phyloP scores from a whole-genome alignment of 2,113 vertebrate genomes.

The Grus americana region DNA sequence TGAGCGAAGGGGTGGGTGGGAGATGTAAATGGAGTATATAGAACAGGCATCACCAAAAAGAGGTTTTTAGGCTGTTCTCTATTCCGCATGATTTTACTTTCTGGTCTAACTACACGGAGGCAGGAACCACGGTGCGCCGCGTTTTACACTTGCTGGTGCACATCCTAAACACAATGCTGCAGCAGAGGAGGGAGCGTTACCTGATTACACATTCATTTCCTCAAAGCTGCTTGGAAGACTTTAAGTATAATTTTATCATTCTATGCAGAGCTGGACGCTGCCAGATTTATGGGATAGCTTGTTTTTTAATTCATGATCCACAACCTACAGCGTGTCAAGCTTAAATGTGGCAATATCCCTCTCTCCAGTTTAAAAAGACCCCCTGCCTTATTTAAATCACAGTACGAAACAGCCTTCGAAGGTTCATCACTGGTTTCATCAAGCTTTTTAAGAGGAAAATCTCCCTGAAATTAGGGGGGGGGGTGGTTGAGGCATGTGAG shows the following conservation, averaged over 20 bases:
- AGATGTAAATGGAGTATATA: neutral
- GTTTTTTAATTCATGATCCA: neutral
- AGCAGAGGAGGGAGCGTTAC: neutral
- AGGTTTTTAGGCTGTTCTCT: neutral
- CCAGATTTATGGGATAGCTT: neutral
- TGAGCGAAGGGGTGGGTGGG: no score
- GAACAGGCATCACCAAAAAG: neutral
- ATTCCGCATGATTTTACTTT: fast-evolving
- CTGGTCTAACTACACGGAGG: neutral
- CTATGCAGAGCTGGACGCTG: neutral
- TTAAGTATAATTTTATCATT: neutral
- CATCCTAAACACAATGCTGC: neutral
- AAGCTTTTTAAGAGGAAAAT: neutral
- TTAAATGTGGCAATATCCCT: neutral
- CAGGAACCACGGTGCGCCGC: neutral
- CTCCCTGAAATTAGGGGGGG: neutral
- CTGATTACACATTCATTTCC: neutral
- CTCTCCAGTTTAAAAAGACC: neutral
- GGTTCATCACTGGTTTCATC: neutral
- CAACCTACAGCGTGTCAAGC: neutral
- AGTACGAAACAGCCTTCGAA: neutral
- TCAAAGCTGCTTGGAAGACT: neutral
- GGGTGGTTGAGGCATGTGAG: neutral
- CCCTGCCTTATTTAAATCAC: neutral
- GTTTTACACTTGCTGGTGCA: no score